Evolutionary conservation across 2,888 invertebrate species (phyloP), one percentile per base, ranked within the genome.

Genomic region (Dione vanillae): DNA sequence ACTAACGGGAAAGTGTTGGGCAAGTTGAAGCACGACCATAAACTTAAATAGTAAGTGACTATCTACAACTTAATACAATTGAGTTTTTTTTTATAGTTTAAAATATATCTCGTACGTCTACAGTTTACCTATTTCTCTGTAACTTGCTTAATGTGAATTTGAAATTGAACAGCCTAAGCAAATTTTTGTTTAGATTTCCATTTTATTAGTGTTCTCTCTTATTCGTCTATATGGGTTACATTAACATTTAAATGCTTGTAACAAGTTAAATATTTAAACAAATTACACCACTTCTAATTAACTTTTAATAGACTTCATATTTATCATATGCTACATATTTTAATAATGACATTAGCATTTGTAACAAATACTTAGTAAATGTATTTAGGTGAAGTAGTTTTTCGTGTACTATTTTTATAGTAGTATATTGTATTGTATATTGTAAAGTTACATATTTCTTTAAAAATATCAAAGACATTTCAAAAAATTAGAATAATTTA

Each of bases 1-100:
- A 68, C 19, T 87, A 88, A 88, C 88, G 88, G 87, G 74, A 83
- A 74, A 64, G 54, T 74, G 75, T 62, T 47, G 65, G 47, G 69
- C 75, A 66, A 72, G 72, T 71, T 62, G 66, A 69, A 79, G 65
- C 77, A 78, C 78, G 75, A 77, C 79, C 80, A 83, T 81, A 78
- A 78, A 74, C 64, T 43, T 61, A 45, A 45, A 10, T 27, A 0
- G n/a, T 47, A 47, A 16, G 41, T 59, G 14, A 19, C 20, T 59
- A 59, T 19, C 12, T 58, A 20, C 8, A 35, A 37, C 16, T 54
- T 54, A 16, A 11, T 7, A 35, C 10, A 54, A 10, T 10, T n/a
- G 10, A 49, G 16, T 5, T 19, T 10, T 16, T 47, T 14, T 45
- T 45, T 45, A 45, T 8, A 47, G 14, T 45, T 45, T 45, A 16